Conservation (phyloP, 2,888 invertebrate genomes). For the Ditylenchus weischeri region DNA sequence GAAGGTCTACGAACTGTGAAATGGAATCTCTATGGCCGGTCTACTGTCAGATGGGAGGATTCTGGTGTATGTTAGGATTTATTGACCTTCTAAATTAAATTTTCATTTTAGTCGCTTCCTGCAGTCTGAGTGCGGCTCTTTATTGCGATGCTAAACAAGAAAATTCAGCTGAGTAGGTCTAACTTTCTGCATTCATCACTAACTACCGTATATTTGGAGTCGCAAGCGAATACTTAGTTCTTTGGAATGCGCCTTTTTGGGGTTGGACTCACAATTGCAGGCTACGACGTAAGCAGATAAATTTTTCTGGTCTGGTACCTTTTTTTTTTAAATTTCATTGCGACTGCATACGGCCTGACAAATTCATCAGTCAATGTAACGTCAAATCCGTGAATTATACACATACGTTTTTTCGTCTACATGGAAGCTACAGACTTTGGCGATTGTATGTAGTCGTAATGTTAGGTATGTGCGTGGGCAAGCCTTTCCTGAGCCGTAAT, state of each 20-base stretch:
- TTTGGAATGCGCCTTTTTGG: constrained; percentile 96
- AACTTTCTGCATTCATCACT: no score
- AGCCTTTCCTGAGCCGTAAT: no score
- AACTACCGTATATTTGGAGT: constrained; percentile 63
- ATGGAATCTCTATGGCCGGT: constrained; percentile 88
- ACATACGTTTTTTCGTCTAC: no score
- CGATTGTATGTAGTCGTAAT: no score
- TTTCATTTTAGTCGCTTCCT: constrained; percentile 71
- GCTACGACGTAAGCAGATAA: constrained; percentile 91
- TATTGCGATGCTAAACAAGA: constrained; percentile 63
- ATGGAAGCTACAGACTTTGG: no score
- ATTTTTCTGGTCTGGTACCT: no score
- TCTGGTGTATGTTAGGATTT: constrained; percentile 67
- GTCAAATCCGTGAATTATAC: no score
- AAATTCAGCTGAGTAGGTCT: constrained; percentile 45
- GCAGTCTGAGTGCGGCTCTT: constrained; percentile 89
- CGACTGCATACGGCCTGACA: no score
- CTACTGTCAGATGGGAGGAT: constrained; percentile 95
- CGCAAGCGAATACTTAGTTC: constrained; percentile 92
- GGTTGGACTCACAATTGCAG: constrained; percentile 90
- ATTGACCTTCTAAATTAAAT: not conserved
- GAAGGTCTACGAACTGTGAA: constrained; percentile 92
- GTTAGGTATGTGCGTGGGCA: no score
- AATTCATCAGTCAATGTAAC: no score
- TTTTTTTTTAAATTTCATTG: no score